A percentile compares a stretch with the other conserved stretches of the same genome.
These are phyloP conservation scores for Halyomorpha halys DNA, from an alignment of 1,140 invertebrate genomes.

Conservation along the genomic window DNA sequence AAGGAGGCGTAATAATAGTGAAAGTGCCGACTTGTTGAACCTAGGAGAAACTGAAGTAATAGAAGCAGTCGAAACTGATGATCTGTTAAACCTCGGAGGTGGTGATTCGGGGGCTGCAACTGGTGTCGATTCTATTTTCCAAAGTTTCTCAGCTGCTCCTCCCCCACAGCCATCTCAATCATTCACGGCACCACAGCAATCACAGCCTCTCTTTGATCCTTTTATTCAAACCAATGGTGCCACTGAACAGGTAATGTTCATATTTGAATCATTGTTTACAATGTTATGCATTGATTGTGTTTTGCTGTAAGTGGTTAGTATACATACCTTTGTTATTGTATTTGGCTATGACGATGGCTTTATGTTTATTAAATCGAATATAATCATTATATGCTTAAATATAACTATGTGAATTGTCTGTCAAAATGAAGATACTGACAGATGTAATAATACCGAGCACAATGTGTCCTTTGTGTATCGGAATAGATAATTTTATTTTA, in stretches of 20 bases:
- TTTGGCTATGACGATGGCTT: too few species aligned
- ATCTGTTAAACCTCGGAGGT: constrained; percentile 24
- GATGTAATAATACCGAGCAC: too few species aligned
- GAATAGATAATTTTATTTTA: too few species aligned
- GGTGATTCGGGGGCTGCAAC: background rate
- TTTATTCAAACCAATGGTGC: background rate
- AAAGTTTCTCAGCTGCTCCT: background rate
- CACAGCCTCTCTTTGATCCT: background rate
- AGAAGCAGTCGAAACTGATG: constrained; percentile 1
- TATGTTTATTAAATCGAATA: too few species aligned
- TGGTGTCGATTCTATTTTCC: background rate
- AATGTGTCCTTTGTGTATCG: too few species aligned
- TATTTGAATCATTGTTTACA: too few species aligned
- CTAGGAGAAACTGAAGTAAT: background rate
- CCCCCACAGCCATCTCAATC: background rate
- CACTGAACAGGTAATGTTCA: background rate
- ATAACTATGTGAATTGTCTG: too few species aligned
- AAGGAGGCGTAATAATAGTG: background rate
- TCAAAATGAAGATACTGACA: too few species aligned
- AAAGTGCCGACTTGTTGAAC: constrained; percentile 4
- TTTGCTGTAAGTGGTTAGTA: too few species aligned
- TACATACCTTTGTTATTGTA: too few species aligned
- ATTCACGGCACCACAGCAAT: background rate
- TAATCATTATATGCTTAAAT: too few species aligned
- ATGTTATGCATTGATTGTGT: too few species aligned